These are phyloP conservation scores for Bombus superbus DNA, from an alignment of 1,140 invertebrate genomes.

Conservation along the genomic window DNA sequence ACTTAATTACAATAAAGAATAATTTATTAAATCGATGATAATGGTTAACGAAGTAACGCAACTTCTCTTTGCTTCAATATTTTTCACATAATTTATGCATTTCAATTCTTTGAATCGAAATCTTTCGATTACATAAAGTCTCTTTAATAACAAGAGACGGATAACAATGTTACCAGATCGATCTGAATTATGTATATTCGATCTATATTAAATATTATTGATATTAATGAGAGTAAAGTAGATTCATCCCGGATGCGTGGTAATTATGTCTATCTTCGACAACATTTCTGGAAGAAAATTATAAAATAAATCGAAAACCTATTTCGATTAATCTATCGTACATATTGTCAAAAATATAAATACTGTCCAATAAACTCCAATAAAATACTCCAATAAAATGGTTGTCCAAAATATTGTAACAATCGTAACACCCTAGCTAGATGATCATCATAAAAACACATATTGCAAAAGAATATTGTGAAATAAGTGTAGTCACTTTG, in stretches of 20 bases:
- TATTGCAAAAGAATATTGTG: no score
- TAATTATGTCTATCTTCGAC: neutral
- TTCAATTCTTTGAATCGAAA: neutral
- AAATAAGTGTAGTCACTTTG: no score
- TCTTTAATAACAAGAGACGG: neutral
- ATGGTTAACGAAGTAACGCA: neutral
- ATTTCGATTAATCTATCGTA: no score
- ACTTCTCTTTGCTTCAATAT: neutral
- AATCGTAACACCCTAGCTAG: no score
- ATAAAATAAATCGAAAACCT: no score
- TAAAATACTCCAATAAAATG: no score
- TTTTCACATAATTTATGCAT: neutral
- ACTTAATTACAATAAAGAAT: neutral
- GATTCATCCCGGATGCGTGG: no score
- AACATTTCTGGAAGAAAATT: no score
- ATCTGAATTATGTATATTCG: neutral
- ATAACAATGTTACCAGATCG: neutral
- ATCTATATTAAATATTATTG: neutral
- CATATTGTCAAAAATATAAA: no score
- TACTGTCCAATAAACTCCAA: no score
- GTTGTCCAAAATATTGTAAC: no score
- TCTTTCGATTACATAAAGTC: neutral
- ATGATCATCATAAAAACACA: no score
- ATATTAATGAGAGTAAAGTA: neutral
- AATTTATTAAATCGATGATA: neutral